A percentile compares a stretch with the other conserved stretches of the same genome.
These are phyloP conservation scores for Ariolimax columbianus DNA, from an alignment of 2,888 invertebrate genomes.

Conservation along the genomic window DNA sequence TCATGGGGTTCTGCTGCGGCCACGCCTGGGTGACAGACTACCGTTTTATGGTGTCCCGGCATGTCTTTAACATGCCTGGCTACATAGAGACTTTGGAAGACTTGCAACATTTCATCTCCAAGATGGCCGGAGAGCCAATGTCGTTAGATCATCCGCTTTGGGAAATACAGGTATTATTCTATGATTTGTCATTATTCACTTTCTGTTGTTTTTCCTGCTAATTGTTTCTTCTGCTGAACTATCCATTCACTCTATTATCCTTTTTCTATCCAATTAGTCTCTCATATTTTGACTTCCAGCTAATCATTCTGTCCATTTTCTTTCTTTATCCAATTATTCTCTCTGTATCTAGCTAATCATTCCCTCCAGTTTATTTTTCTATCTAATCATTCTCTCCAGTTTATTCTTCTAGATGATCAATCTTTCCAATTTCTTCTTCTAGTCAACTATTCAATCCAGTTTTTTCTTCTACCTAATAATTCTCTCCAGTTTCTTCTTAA, in stretches of 20 bases:
- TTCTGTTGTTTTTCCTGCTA: too few species aligned
- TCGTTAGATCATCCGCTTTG: conserved; percentile 80
- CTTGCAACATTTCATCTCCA: conserved; percentile 80
- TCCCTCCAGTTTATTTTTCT: too few species aligned
- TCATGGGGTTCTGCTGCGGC: conserved; percentile 78
- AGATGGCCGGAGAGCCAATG: conserved; percentile 79
- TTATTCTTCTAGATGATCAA: too few species aligned
- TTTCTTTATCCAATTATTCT: neutral
- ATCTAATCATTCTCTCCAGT: too few species aligned
- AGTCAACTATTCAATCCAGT: too few species aligned
- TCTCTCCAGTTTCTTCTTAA: too few species aligned
- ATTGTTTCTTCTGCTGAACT: too few species aligned
- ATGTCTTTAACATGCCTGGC: conserved; percentile 79
- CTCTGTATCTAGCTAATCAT: neutral
- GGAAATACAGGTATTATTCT: conserved; percentile 80
- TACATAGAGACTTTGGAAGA: conserved; percentile 75
- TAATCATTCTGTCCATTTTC: neutral
- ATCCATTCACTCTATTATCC: too few species aligned
- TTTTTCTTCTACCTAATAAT: too few species aligned
- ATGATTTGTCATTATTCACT: too few species aligned
- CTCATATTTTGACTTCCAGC: neutral
- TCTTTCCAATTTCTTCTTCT: too few species aligned
- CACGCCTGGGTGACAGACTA: conserved; percentile 81
- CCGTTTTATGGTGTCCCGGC: conserved; percentile 80
- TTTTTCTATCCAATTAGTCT: too few species aligned